These are phyloP conservation scores for Drosophila fuyamai DNA, from an alignment of 1,140 invertebrate genomes.

Conservation along the genomic window DNA sequence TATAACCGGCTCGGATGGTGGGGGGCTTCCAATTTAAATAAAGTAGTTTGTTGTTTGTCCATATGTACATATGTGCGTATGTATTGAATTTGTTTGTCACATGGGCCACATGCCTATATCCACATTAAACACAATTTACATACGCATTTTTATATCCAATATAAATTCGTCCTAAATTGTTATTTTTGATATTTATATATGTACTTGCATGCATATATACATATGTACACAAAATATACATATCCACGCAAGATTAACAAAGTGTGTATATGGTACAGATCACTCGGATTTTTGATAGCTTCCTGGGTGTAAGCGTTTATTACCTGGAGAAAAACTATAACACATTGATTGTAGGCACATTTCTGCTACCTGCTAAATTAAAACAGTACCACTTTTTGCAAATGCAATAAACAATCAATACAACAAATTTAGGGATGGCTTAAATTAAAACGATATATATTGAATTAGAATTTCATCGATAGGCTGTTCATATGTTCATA, in stretches of 20 bases:
- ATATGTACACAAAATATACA: conserved; percentile 25
- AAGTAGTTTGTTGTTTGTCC: conserved; percentile 25
- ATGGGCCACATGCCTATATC: conserved; percentile 7
- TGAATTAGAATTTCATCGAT: not conserved
- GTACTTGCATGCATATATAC: conserved; percentile 7
- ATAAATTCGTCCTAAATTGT: conserved; percentile 38
- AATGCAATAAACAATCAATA: conserved; percentile 76
- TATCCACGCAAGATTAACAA: conserved; percentile 29
- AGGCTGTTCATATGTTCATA: not conserved
- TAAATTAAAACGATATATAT: not conserved
- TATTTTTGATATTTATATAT: conserved; percentile 38
- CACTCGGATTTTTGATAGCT: not conserved
- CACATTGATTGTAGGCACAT: conserved; percentile 43
- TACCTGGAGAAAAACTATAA: conserved; percentile 34
- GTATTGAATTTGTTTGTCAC: conserved; percentile 25
- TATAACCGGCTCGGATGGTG: conserved; percentile 27
- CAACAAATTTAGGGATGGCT: conserved; percentile 59
- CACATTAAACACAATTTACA: not conserved
- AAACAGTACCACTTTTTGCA: conserved; percentile 57
- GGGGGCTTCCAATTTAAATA: conserved; percentile 20
- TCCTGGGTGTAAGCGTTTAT: conserved; percentile 4
- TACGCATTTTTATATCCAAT: conserved; percentile 12
- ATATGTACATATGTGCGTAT: conserved; percentile 3
- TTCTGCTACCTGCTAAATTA: conserved; percentile 41
- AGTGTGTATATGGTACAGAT: conserved; percentile 23